A percentile compares a stretch with the other conserved stretches of the same genome.
Evolutionary conservation across 2,797 vertebrate species (phyloP).

Genomic region (Leucoraja ocellata): DNA sequence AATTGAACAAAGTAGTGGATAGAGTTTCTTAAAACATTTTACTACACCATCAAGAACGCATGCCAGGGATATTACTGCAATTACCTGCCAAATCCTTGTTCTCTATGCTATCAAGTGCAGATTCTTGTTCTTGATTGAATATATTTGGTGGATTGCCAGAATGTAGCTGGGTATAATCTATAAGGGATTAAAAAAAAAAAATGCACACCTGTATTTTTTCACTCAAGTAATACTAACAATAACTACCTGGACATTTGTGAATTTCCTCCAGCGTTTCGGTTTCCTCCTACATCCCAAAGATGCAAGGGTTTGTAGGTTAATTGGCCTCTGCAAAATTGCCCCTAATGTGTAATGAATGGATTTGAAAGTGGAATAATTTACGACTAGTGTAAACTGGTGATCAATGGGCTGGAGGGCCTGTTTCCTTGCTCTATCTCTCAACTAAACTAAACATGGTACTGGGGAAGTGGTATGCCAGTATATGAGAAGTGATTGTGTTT

Average conservation of each 20-base stretch:
- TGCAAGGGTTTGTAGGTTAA: no score
- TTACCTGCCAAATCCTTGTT: constrained; percentile 27
- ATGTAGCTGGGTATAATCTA: background rate
- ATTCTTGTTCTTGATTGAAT: background rate
- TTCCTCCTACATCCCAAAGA: no score
- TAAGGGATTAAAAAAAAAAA: constrained; percentile 6
- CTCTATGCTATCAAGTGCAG: background rate
- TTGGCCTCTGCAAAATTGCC: no score
- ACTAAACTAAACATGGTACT: background rate
- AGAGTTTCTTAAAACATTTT: background rate
- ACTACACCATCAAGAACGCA: background rate
- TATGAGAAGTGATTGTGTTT: background rate
- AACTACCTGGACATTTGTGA: background rate
- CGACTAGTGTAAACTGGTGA: no score
- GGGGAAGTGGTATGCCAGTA: background rate
- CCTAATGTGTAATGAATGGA: no score
- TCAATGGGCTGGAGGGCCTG: no score
- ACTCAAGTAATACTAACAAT: background rate
- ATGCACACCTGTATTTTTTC: background rate
- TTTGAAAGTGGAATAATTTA: no score
- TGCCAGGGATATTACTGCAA: background rate
- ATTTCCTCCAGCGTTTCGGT: background rate
- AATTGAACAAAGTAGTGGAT: background rate
- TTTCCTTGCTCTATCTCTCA: no score
- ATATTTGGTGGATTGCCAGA: background rate